Percentiles rank a stretch among this genome's conserved stretches.
Conservation (phyloP, 1,140 invertebrate genomes). For the Anastrepha ludens region DNA sequence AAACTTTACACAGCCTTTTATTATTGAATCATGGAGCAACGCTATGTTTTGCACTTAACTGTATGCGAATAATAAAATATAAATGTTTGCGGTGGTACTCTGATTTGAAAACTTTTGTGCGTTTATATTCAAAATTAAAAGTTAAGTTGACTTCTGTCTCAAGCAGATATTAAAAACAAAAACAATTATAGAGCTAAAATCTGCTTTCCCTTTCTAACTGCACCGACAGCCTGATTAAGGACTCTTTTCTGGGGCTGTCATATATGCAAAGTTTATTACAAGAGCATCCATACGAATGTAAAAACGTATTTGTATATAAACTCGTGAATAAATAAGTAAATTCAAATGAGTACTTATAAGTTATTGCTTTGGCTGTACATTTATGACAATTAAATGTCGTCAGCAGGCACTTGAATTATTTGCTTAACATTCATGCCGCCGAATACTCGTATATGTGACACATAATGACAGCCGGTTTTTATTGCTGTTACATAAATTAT, state of each 20-base stretch:
- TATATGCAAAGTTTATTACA: neutral
- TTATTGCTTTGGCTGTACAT: neutral
- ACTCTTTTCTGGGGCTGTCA: neutral
- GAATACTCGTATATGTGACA: neutral
- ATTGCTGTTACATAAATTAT: constrained; percentile 14
- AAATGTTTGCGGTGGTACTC: neutral
- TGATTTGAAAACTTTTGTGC: neutral
- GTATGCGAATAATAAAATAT: too few relatives aligned
- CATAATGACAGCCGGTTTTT: neutral
- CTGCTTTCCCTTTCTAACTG: neutral
- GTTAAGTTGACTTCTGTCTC: neutral
- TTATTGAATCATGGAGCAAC: too few relatives aligned
- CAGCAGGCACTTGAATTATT: constrained; percentile 6
- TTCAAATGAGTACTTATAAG: too few relatives aligned
- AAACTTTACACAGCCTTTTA: too few relatives aligned
- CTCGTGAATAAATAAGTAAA: too few relatives aligned
- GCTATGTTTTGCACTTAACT: too few relatives aligned
- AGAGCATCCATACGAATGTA: too few relatives aligned
- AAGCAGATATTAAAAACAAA: too few relatives aligned
- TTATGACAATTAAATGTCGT: neutral
- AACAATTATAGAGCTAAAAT: neutral
- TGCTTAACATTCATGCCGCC: neutral
- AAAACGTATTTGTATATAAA: too few relatives aligned
- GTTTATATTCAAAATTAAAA: neutral
- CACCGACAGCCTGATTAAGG: constrained; percentile 11